Evolutionary conservation across 2,797 vertebrate species (phyloP).

Genomic region (Oreochromis grahami): DNA sequence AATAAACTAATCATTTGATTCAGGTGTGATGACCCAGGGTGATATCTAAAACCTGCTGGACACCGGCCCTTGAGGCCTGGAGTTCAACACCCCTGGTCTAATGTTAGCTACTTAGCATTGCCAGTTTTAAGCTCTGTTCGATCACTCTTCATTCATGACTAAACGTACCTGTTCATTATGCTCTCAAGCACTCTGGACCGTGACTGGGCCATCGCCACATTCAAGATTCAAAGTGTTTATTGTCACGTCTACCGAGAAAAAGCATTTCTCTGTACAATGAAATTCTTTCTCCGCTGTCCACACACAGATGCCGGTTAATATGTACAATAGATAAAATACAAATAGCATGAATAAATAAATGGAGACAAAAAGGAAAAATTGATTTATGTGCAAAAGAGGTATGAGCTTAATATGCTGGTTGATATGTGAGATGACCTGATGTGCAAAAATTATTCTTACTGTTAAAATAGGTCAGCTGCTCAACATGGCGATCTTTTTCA

Average conservation of each 20-base stretch:
- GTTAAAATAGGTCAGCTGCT: not conserved
- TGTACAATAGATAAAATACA: not conserved
- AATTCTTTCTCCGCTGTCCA: not conserved
- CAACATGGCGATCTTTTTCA: not conserved
- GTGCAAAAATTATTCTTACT: not conserved
- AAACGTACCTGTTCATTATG: not conserved
- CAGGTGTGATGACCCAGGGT: not conserved
- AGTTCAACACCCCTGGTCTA: not conserved
- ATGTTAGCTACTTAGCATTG: not conserved
- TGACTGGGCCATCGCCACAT: not conserved
- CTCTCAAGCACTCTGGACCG: not conserved
- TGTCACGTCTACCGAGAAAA: not conserved
- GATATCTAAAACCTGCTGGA: not conserved
- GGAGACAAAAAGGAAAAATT: not conserved
- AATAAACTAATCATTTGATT: not conserved
- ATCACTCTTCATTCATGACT: not conserved
- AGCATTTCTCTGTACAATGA: not conserved
- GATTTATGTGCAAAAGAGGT: not conserved
- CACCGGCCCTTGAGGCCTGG: not conserved
- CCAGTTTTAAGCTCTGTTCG: not conserved
- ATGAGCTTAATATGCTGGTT: not conserved
- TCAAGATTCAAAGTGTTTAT: not conserved
- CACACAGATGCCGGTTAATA: not conserved
- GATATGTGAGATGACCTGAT: not conserved
- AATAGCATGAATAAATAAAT: not conserved